phyloP scores from a whole-genome alignment of 2,888 invertebrate genomes.

The Norana najaformis region DNA sequence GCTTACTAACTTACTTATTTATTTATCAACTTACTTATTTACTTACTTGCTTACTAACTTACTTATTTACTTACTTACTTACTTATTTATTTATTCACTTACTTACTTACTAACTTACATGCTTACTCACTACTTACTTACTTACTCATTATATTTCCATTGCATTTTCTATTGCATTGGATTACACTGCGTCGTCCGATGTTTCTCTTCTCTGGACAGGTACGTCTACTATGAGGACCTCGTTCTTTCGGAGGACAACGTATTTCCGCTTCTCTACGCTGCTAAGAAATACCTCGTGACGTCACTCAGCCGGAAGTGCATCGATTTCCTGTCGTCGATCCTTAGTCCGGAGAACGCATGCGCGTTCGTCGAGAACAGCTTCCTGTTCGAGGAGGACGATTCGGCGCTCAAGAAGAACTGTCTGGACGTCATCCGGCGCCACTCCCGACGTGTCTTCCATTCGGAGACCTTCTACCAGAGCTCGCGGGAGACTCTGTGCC shows the following conservation, averaged over 20 bases:
- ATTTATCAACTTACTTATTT: no score
- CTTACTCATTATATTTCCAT: no score
- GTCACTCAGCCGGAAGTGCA: conserved; percentile 44
- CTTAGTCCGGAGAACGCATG: conserved; percentile 59
- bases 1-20: no score
- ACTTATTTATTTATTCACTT: no score
- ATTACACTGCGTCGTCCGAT: no score
- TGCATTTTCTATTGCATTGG: no score
- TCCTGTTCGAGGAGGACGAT: conserved; percentile 63
- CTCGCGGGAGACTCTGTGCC: conserved; percentile 33
- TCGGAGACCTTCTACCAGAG: conserved; percentile 34
- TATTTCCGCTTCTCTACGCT: conserved; percentile 46
- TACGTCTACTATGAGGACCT: conserved; percentile 48
- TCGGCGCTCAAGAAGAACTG: conserved; percentile 66
- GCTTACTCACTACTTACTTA: no score
- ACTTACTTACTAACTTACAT: no score
- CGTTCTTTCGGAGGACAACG: conserved; percentile 46
- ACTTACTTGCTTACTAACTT: no score
- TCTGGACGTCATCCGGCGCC: conserved; percentile 32
- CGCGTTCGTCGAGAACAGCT: conserved; percentile 49
- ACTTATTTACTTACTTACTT: no score
- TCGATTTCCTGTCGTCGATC: conserved; percentile 40
- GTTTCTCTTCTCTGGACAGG: conserved; percentile 33
- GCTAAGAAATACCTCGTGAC: conserved; percentile 48
- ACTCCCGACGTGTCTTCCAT: conserved; percentile 34